Conservation (phyloP, 2,888 invertebrate species). For the Lymantria dispar region DNA sequence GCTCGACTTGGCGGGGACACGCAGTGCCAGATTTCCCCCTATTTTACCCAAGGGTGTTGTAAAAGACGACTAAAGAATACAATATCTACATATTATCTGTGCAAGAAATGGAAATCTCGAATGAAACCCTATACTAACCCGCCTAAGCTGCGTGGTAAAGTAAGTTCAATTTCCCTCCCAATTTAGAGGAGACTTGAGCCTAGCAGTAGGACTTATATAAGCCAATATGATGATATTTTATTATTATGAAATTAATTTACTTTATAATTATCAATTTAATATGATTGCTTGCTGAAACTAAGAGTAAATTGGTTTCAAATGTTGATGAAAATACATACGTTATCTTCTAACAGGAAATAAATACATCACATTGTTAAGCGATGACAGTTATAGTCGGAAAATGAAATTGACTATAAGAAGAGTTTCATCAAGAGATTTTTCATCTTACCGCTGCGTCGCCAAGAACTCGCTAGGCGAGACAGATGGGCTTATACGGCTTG, state of each 20-base stretch:
- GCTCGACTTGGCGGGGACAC: too few relatives aligned
- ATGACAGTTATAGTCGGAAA: conserved; percentile 93
- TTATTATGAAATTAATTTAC: conserved; percentile 14
- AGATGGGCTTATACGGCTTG: conserved; percentile 93
- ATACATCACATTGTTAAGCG: conserved; percentile 91
- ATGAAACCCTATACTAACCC: too few relatives aligned
- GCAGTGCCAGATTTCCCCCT: too few relatives aligned
- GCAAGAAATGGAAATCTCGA: too few relatives aligned
- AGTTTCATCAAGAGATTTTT: conserved; percentile 90
- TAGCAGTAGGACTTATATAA: too few relatives aligned
- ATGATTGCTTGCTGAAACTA: conserved; percentile 17
- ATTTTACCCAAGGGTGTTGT: too few relatives aligned
- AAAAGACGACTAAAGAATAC: too few relatives aligned
- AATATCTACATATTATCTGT: too few relatives aligned
- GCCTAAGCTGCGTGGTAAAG: too few relatives aligned
- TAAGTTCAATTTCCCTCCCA: too few relatives aligned
- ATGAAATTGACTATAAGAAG: conserved; percentile 95
- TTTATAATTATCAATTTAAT: conserved; percentile 26
- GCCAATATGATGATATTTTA: too few relatives aligned
- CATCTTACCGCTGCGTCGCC: conserved; percentile 94
- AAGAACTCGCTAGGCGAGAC: conserved; percentile 96
- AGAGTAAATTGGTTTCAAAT: conserved; percentile 21
- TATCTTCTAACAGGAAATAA: conserved; percentile 86
- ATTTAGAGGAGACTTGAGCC: too few relatives aligned
- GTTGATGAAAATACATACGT: conserved; percentile 24